Base-by-base conservation (phyloP, 2,797 vertebrate genomes). In the Tauraco hartlaubi region DNA sequence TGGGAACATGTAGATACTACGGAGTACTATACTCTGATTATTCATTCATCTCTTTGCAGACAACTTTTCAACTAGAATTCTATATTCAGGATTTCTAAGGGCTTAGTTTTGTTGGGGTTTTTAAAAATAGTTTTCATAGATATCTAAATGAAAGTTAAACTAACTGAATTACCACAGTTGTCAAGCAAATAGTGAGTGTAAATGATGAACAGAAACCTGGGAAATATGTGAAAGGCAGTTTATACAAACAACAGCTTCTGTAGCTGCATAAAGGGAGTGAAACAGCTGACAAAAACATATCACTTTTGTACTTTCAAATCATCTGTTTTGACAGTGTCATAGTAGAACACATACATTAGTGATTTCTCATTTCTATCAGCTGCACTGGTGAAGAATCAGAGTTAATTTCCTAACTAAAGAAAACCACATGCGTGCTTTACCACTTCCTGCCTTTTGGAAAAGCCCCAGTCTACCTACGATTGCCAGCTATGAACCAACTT, bases 381-480 rank as follows among this genome's bases (percentile, higher is more conserved):
- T 85, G 89, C 92, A 41, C 55, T 73, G 74, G 90, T 76, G 69
- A 73, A 94, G 94, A 95, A 96, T 86, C 87, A 72, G 46, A 91
- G 82, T 88, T 92, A 29, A 96, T 95, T 96, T 95, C 94, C 85
- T 58, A 90, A 41, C 82, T 95, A 96, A 95, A 94, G 88, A 66
- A 94, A 97, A 95, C 95, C 95, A 97, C 96, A 94, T 96, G 95
- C 75, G 5, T 59, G 33, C 92, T 97, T 97, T 96, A 94, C 94
- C 94, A 96, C 96, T 96, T 96, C 96, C 96, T 96, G 94, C 73
- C 91, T 66, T 77, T 92, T 43, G 79, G 95, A 86, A 95, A 92
- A 94, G 85, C 86, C 91, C 13, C 16, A 15, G 25, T 39, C 68
- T 83, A 94, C 92, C 96, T 94, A 41, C 2, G 29, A 90, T 44